Base-by-base conservation (phyloP, 2,888 invertebrate species). In the Steinernema carpocapsae region DNA sequence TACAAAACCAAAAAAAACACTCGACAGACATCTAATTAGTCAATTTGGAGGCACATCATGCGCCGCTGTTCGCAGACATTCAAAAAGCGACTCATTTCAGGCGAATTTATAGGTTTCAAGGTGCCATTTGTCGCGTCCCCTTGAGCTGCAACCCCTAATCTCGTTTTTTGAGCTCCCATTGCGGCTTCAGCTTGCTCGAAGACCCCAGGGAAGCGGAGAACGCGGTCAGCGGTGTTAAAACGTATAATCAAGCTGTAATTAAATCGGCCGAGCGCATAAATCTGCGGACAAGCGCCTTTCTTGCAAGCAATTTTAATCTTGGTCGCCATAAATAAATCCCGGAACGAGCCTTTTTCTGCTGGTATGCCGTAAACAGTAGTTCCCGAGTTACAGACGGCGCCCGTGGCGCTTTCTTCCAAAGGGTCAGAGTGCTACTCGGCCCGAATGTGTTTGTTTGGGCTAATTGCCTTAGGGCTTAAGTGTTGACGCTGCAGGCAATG, bases 381-480 rank as follows among this genome's bases (percentile, higher is more conserved):
- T 64, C 32, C 14, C 26, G 17, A 32, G 64, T 32, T 22, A 22
- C 56, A 24, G 24, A 24, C 56, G 22, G 26, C 56, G 56, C 22
- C 26, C 37, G 37, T 37, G 26, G 6, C 26, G 4, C 22, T 26
- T 2, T 3, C 17, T 26, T 4, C 26, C 26, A 56, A 64, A 64
- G 26, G 37, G 26, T 26, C 64, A 26, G 32, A 64, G 64, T 64
- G 64, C 29, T 48, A 17, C 10, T 56, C 26, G 64, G 64, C 29
- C 29, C 29, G 32, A 64, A 26, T 64, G 22, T 64, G 17, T 64
- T 52, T 32, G 64, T 64, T 32, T 26, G 64, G 17, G 17, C 64
- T 64, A 64, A 64, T 64, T 64, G 64, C 64, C 64, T 64, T 64
- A 64, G 64, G 64, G 64, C 64, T 64, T 64, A 64, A 64, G 64